Base-by-base conservation (phyloP, 2,113 vertebrate genomes). In the Ceyx melanurus region DNA sequence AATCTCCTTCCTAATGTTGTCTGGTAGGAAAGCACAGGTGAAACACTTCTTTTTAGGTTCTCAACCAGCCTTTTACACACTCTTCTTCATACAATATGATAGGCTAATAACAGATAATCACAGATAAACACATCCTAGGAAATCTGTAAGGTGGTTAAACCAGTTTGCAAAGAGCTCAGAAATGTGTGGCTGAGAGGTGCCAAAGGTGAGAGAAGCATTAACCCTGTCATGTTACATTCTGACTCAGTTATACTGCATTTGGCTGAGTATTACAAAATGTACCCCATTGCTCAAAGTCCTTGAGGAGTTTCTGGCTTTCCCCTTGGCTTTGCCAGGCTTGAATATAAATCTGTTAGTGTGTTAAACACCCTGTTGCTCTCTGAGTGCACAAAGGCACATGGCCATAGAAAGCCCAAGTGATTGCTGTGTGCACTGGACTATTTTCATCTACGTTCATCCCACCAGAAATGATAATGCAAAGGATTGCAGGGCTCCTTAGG, bases 11-110 rank as follows among this genome's bases (percentile, higher is more conserved):
- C 70, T 91, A 21, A 58, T 1, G 3, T 20, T 48, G 11, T 19
- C n/a, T 68, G 17, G 17, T 20, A 33, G 62, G 40, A 82, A 20
- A 61, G 33, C 1, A 1, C 16, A 29, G 2, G 0, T 6, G 4
- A 17, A 83, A 35, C 1, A 1, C 1, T 16, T 2, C 5, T 67
- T 57, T 82, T 66, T 17, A 33, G 23, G 66, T 85, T 87, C 37
- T 72, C n/a, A 43, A 60, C n/a, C 51, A 83, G 71, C 33, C 16
- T 65, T 76, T 50, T 43, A 7, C 14, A 5, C 13, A n/a, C 25
- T 81, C 5, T 57, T 92, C 31, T 67, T 58, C 35, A 11, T 51
- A 18, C 8, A 17, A 2, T 35, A 14, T 3, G 9, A 26, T n/a
- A 78, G 29, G 15, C 15, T 61, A 71, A 15, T 6, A 2, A 11